Conservation (phyloP, 2,888 invertebrate species). For the Sphaerophoria rueppellii region DNA sequence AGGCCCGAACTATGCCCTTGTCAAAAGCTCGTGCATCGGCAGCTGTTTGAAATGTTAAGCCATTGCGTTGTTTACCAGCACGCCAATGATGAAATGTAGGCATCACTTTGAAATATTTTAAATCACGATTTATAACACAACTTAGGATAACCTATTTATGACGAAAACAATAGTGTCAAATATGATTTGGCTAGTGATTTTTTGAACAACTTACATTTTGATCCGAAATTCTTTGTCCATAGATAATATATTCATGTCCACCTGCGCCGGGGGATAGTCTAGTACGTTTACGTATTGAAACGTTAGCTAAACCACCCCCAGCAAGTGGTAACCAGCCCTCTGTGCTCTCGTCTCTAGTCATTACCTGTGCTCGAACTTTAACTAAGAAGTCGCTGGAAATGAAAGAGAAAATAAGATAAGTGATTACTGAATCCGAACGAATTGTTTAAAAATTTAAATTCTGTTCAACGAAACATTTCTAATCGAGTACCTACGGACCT, state of each 20-base stretch:
- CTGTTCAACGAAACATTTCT: too few species aligned
- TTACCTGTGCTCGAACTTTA: conserved; percentile 99
- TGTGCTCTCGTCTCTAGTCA: conserved; percentile 98
- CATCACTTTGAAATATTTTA: conserved; percentile 98
- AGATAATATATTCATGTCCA: conserved; percentile 95
- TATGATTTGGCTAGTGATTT: background rate
- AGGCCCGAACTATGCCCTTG: conserved; percentile 93
- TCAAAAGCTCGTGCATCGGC: conserved; percentile 97
- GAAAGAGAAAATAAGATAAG: conserved; percentile 58
- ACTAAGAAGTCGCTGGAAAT: conserved; percentile 94
- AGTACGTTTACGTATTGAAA: conserved; percentile 92
- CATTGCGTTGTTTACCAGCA: conserved; percentile 96
- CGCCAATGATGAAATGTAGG: conserved; percentile 99
- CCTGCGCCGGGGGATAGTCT: conserved; percentile 83
- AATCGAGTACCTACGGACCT: too few species aligned
- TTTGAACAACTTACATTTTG: conserved; percentile 89
- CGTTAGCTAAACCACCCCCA: conserved; percentile 96
- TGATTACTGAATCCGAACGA: too few species aligned
- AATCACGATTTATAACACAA: conserved; percentile 97
- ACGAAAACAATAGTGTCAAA: background rate
- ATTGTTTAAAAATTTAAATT: too few species aligned
- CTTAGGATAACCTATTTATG: conserved; percentile 95
- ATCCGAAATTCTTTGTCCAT: conserved; percentile 95
- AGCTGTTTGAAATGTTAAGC: conserved; percentile 97
- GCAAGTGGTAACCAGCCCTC: conserved; percentile 98